A percentile compares a stretch with the other conserved stretches of the same genome.
These are phyloP conservation scores for Brienomyrus brachyistius DNA, from an alignment of 2,113 vertebrate species.

Conservation along the genomic window DNA sequence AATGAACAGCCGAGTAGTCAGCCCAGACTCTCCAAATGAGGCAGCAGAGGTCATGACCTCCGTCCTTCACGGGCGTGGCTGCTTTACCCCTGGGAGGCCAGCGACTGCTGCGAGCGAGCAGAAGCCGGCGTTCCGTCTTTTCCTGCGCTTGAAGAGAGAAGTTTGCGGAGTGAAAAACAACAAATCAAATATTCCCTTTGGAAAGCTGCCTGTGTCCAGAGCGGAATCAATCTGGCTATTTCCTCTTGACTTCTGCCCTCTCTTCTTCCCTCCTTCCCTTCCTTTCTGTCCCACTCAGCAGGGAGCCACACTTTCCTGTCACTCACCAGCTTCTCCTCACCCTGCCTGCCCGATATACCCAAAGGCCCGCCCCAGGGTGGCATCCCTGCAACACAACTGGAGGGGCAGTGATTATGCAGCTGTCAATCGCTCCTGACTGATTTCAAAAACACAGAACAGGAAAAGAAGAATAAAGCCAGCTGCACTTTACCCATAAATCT, in stretches of 20 bases:
- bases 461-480: background rate
- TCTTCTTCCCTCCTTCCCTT: background rate
- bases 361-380: background rate
- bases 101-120: background rate
- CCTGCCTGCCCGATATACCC: background rate
- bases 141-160: background rate
- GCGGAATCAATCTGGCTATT: background rate
- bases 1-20: background rate
- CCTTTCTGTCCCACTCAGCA: background rate
- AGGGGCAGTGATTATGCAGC: background rate
- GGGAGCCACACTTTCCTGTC: background rate
- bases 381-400: background rate
- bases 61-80: background rate
- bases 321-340: background rate
- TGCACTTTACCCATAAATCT: background rate
- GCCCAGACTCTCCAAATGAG: background rate
- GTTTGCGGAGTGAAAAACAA: background rate
- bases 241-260: background rate
- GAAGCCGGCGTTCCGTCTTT: background rate
- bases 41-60: background rate
- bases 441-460: background rate
- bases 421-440: background rate
- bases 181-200: slow-evolving; percentile 12
- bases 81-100: background rate
- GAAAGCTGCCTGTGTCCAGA: slow-evolving; percentile 7